These are phyloP conservation scores for Natator depressus DNA, from an alignment of 2,113 vertebrate species.

Conservation along the genomic window DNA sequence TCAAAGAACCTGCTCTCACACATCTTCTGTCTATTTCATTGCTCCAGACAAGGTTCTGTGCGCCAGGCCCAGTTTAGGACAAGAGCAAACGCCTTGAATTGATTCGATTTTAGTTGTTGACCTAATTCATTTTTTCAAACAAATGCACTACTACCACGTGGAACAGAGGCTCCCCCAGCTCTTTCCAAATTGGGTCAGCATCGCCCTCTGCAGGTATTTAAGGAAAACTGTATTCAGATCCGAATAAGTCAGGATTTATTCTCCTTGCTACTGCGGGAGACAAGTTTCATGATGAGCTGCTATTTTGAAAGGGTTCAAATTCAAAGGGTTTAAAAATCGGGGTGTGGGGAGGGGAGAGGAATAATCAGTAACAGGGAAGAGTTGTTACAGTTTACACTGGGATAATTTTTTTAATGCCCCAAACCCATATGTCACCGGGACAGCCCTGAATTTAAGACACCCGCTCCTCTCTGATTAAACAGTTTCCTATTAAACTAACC, in stretches of 20 bases:
- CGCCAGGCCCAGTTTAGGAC: not conserved
- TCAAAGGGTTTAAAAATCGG: not conserved
- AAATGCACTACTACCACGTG: not conserved
- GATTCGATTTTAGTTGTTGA: not conserved
- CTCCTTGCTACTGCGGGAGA: not conserved
- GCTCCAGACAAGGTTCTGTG: not conserved
- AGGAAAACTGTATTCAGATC: not conserved
- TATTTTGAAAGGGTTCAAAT: not conserved
- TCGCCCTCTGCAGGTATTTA: not conserved
- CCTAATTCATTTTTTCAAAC: not conserved
- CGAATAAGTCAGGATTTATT: not conserved
- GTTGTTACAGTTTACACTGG: not conserved
- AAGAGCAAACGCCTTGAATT: not conserved
- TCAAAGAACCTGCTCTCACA: not conserved
- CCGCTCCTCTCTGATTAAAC: no score
- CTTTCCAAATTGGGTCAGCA: not conserved
- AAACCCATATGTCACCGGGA: not conserved
- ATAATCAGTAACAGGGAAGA: not conserved
- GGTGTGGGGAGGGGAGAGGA: not conserved
- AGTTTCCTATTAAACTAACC: not conserved
- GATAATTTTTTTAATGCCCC: not conserved
- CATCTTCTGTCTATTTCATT: not conserved
- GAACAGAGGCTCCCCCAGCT: not conserved
- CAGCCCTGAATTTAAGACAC: not conserved
- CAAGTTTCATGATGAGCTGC: not conserved